Conservation (phyloP, 2,888 invertebrate genomes). For the Panorpa germanica region DNA sequence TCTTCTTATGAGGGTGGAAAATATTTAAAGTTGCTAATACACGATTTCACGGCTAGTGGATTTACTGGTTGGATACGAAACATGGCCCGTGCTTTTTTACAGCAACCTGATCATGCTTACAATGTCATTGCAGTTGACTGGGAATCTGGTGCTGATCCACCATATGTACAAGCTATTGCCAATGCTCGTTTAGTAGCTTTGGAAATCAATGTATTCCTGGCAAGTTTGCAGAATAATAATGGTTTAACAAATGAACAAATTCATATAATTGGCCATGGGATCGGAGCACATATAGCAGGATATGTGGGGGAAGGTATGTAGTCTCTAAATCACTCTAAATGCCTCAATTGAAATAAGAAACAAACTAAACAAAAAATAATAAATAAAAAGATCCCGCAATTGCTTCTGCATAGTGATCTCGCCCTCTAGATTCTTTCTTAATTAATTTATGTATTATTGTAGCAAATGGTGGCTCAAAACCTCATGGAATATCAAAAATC, state of each 20-base stretch:
- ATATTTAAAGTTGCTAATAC: constrained; percentile 19
- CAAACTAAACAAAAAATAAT: too few relatives aligned
- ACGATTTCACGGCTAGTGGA: constrained; percentile 26
- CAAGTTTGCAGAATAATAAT: constrained; percentile 20
- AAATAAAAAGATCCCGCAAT: too few relatives aligned
- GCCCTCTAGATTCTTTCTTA: too few relatives aligned
- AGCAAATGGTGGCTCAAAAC: constrained; percentile 2
- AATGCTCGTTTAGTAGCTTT: constrained; percentile 35
- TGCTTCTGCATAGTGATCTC: too few relatives aligned
- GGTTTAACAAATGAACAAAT: constrained; percentile 13
- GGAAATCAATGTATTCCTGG: constrained; percentile 25
- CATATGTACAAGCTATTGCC: constrained; percentile 33
- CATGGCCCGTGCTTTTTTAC: constrained; percentile 5
- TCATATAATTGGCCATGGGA: constrained; percentile 30
- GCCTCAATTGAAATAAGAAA: too few relatives aligned
- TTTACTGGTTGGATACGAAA: constrained; percentile 25
- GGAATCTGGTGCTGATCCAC: constrained; percentile 29
- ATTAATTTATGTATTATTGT: constrained; percentile 1
- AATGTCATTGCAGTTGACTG: constrained; percentile 32
- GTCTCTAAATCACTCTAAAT: too few relatives aligned
- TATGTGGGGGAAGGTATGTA: too few relatives aligned
- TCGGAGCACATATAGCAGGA: constrained; percentile 31
- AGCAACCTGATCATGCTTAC: too few relatives aligned
- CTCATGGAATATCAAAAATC: constrained; percentile 8
- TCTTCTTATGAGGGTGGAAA: neutral